A percentile compares a stretch with the other conserved stretches of the same genome.
phyloP scores from a whole-genome alignment of 1,140 invertebrate species.

The Aphelinus atriplicis region DNA sequence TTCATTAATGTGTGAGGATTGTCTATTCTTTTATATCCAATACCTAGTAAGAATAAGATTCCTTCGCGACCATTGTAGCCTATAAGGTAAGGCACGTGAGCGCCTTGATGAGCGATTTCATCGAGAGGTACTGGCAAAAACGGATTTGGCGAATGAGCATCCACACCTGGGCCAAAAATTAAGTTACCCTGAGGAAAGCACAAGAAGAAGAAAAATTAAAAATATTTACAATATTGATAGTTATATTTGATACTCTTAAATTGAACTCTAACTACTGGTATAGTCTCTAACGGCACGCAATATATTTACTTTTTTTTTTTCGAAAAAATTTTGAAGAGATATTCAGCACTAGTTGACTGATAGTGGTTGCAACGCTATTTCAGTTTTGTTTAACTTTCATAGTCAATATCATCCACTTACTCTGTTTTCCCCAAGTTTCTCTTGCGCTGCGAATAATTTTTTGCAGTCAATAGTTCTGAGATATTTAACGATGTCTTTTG shows the following conservation, averaged over 20 bases:
- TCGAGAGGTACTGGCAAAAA: slow-evolving; percentile 59
- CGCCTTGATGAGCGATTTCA: slow-evolving; percentile 55
- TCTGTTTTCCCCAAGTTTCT: not conserved
- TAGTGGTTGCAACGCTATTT: too few relatives aligned
- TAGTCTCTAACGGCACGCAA: too few relatives aligned
- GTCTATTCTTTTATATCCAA: not conserved
- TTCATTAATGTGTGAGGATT: not conserved
- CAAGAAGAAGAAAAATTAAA: too few relatives aligned
- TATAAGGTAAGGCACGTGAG: slow-evolving; percentile 70
- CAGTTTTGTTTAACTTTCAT: not conserved
- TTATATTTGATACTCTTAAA: too few relatives aligned
- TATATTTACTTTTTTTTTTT: too few relatives aligned
- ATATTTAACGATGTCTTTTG: not conserved
- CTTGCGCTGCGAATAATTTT: not conserved
- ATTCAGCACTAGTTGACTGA: too few relatives aligned
- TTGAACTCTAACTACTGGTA: not conserved
- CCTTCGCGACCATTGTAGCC: slow-evolving; percentile 73
- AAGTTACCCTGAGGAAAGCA: not conserved
- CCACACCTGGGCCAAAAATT: slow-evolving; percentile 50
- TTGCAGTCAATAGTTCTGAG: not conserved
- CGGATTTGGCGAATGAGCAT: slow-evolving; percentile 54
- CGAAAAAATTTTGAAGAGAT: too few relatives aligned
- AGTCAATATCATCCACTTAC: not conserved
- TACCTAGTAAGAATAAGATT: slow-evolving; percentile 56
- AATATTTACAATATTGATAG: too few relatives aligned